These are phyloP conservation scores for Bombus affinis DNA, from an alignment of 1,140 invertebrate genomes.

Conservation along the genomic window DNA sequence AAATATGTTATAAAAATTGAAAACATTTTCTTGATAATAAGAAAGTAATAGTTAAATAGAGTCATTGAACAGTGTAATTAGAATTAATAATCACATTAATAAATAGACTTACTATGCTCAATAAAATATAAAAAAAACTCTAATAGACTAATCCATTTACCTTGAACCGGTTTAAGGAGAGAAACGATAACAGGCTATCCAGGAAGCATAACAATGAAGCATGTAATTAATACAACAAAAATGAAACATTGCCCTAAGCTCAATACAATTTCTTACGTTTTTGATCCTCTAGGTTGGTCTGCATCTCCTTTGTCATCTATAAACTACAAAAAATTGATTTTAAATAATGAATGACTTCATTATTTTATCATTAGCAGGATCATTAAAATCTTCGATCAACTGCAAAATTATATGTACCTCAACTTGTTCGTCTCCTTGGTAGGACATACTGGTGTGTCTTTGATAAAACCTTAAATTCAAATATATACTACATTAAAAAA, in stretches of 20 bases:
- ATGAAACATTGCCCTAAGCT: slow-evolving; percentile 20
- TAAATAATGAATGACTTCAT: not conserved
- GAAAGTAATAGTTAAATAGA: not conserved
- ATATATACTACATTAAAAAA: not conserved
- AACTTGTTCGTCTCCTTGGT: slow-evolving; percentile 75
- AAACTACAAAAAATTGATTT: slow-evolving; percentile 47
- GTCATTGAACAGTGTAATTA: not conserved
- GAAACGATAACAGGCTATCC: slow-evolving; percentile 76
- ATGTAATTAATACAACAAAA: slow-evolving; percentile 63
- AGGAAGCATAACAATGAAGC: slow-evolving; percentile 69
- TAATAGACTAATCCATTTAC: slow-evolving; percentile 62
- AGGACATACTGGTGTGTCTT: slow-evolving; percentile 73
- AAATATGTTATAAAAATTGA: slow-evolving; percentile 30
- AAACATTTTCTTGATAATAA: not conserved
- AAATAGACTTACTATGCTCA: slow-evolving; percentile 21
- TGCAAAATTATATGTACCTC: slow-evolving; percentile 65
- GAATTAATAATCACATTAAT: not conserved
- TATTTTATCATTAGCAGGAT: too few relatives aligned
- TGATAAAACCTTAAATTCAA: slow-evolving; percentile 69
- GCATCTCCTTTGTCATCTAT: slow-evolving; percentile 57
- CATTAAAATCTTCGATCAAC: not conserved
- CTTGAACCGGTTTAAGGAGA: slow-evolving; percentile 76
- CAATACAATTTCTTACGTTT: slow-evolving; percentile 63
- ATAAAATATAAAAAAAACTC: slow-evolving; percentile 3
- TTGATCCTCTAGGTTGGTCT: slow-evolving; percentile 65